These are phyloP conservation scores for Dysmachus trigonus DNA, from an alignment of 2,888 invertebrate species.

Conservation along the genomic window DNA sequence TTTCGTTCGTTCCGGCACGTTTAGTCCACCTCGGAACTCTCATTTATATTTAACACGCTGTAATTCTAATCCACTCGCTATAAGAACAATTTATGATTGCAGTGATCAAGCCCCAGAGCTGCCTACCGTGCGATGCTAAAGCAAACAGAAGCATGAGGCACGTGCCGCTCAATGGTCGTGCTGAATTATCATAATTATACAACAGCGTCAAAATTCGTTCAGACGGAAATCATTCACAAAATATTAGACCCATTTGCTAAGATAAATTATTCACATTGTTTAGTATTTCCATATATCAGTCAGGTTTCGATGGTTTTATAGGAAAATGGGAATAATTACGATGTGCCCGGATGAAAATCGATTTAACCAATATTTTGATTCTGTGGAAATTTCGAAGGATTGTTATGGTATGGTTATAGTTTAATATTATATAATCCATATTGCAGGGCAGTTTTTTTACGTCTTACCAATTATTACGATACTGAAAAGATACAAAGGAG, in stretches of 20 bases:
- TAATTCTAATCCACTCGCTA: neutral
- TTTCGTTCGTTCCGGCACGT: neutral
- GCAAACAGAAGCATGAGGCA: neutral
- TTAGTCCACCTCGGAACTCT: neutral
- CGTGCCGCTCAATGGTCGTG: neutral
- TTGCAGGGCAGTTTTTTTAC: neutral
- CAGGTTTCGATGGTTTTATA: neutral
- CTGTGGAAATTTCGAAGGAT: neutral
- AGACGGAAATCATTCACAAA: neutral
- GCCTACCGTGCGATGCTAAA: neutral
- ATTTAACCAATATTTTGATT: neutral
- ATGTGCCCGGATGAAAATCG: neutral
- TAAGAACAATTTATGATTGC: no score
- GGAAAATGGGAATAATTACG: neutral
- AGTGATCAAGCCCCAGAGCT: no score
- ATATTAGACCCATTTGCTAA: neutral
- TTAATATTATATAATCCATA: neutral
- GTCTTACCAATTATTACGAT: no score
- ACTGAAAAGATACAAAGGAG: no score
- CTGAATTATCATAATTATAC: neutral
- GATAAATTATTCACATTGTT: neutral
- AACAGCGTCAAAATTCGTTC: neutral
- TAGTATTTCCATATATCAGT: neutral
- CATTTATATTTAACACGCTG: neutral
- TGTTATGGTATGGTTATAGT: neutral